phyloP scores from a whole-genome alignment of 2,113 vertebrate genomes.

The Tragulus kanchil region DNA sequence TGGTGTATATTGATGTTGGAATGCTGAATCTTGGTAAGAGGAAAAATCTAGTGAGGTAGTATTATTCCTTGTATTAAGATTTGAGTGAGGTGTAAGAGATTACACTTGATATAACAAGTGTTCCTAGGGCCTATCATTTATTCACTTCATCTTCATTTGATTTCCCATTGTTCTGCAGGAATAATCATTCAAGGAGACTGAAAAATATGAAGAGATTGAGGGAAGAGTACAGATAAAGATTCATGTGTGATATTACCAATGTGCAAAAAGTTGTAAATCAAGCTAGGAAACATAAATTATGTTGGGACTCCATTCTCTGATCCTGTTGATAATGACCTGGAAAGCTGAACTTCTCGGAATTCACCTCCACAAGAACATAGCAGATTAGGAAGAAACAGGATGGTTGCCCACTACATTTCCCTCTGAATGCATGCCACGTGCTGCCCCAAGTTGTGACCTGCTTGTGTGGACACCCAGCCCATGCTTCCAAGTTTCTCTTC shows the following conservation, averaged over 20 bases:
- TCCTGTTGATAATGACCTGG: not conserved
- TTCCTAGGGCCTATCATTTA: not conserved
- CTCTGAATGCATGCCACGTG: not conserved
- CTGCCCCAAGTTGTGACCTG: not conserved
- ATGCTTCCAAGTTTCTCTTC: not conserved
- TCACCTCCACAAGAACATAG: not conserved
- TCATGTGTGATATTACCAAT: not conserved
- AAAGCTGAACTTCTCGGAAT: not conserved
- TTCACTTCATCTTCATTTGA: not conserved
- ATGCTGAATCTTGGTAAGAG: not conserved
- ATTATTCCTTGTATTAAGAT: not conserved
- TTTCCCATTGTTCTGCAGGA: not conserved
- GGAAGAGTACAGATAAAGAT: not conserved
- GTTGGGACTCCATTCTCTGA: not conserved
- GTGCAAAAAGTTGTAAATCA: not conserved
- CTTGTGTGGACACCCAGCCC: not conserved
- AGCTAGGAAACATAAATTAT: not conserved
- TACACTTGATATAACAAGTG: not conserved
- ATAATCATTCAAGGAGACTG: not conserved
- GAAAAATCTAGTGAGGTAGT: not conserved
- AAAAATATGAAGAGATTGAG: not conserved
- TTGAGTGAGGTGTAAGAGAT: not conserved
- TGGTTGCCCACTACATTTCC: not conserved
- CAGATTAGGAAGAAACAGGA: not conserved
- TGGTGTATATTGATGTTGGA: fast-evolving